Percentiles rank a stretch among this genome's conserved stretches.
phyloP scores from a whole-genome alignment of 2,888 invertebrate species.

The Folsomia manolachei region DNA sequence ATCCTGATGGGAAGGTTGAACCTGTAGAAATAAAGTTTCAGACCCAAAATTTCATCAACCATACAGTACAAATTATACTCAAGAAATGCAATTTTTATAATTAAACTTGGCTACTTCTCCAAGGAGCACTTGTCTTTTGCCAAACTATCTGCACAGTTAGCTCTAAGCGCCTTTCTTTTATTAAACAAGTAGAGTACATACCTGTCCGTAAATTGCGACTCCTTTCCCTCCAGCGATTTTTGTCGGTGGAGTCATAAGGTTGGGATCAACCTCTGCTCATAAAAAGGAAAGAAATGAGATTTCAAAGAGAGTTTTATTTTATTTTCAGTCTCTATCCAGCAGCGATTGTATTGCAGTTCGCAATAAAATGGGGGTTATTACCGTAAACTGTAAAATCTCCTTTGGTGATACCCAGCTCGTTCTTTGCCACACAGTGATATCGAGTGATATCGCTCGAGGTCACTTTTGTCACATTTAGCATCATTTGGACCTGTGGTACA shows the following conservation, averaged over 20 bases:
- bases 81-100: not conserved
- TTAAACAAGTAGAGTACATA: slow-evolving; percentile 16
- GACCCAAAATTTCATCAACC: not conserved
- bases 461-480: slow-evolving; percentile 70
- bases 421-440: slow-evolving; percentile 82
- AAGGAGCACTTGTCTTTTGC: slow-evolving; percentile 1
- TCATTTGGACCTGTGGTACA: slow-evolving; percentile 76
- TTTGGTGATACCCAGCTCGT: slow-evolving; percentile 74
- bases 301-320: slow-evolving; percentile 17
- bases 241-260: slow-evolving; percentile 58
- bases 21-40: slow-evolving; percentile 42
- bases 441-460: slow-evolving; percentile 67
- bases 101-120: slow-evolving; percentile 7
- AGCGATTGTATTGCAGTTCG: slow-evolving; percentile 5
- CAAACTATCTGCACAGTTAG: not conserved
- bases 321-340: not conserved
- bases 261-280: slow-evolving; percentile 56
- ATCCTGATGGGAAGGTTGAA: slow-evolving; percentile 62
- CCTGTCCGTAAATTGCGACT: slow-evolving; percentile 60
- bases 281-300: not conserved
- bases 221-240: slow-evolving; percentile 52
- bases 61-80: not conserved
- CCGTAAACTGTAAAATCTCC: slow-evolving; percentile 70
- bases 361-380: slow-evolving; percentile 51
- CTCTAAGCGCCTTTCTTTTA: not conserved